Conservation (phyloP, 1,140 invertebrate species). For the Aphelenchoides fujianensis region DNA sequence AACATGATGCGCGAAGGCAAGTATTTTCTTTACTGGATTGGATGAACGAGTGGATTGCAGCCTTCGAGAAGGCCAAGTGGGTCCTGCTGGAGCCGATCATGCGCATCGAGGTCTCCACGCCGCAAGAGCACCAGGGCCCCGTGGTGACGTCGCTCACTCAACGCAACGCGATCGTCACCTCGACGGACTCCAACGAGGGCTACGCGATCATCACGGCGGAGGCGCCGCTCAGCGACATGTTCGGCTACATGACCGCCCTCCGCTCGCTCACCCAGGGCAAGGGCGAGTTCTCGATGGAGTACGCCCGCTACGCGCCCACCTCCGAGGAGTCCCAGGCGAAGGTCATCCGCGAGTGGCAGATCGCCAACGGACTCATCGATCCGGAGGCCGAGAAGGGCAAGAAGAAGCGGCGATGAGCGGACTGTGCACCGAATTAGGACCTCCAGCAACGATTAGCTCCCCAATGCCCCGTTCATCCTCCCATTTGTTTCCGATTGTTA, state of each 20-base stretch:
- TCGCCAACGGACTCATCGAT: slow-evolving; percentile 57
- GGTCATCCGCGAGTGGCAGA: slow-evolving; percentile 54
- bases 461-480: too few relatives aligned
- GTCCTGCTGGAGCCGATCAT: slow-evolving; percentile 92
- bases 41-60: slow-evolving; percentile 64
- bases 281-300: slow-evolving; percentile 99
- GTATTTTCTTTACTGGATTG: too few relatives aligned
- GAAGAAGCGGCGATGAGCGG: slow-evolving; percentile 41
- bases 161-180: slow-evolving; percentile 79
- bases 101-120: slow-evolving; percentile 83
- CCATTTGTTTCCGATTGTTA: too few relatives aligned
- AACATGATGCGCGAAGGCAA: slow-evolving; percentile 60
- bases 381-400: slow-evolving; percentile 54
- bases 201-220: slow-evolving; percentile 84
- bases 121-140: slow-evolving; percentile 75
- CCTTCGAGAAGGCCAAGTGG: slow-evolving; percentile 79
- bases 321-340: slow-evolving; percentile 40
- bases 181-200: slow-evolving; percentile 78
- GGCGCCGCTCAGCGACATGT: slow-evolving; percentile 98
- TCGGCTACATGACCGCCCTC: slow-evolving; percentile 88
- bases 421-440: background rate
- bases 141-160: slow-evolving; percentile 79
- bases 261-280: slow-evolving; percentile 91
- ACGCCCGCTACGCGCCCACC: slow-evolving; percentile 69
- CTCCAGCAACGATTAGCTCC: too few relatives aligned